A percentile compares a stretch with the other conserved stretches of the same genome.
Evolutionary conservation across 2,888 invertebrate species (phyloP).

Genomic region (Halocaridina rubra): DNA sequence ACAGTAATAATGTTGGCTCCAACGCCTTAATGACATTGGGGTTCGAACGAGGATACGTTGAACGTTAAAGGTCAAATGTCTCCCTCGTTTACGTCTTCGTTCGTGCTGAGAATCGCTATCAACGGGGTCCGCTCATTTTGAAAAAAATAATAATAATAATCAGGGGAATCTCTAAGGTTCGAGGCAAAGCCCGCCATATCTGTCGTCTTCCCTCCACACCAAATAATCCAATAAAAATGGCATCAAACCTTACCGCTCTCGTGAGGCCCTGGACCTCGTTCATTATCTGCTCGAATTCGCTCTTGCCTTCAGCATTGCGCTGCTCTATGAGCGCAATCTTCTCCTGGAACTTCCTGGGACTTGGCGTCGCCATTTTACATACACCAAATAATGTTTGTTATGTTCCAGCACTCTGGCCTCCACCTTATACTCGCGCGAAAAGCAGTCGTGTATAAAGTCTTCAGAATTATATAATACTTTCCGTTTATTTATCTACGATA

Average conservation of each 20-base stretch:
- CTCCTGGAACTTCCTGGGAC: constrained; percentile 60
- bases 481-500: neutral
- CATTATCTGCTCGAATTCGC: constrained; percentile 44
- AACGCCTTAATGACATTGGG: too few species aligned
- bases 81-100: too few species aligned
- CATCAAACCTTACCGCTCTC: constrained; percentile 39
- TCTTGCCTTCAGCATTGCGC: constrained; percentile 34
- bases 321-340: constrained; percentile 56
- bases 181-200: too few species aligned
- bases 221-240: too few species aligned
- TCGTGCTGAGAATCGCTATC: too few species aligned
- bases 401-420: constrained; percentile 40
- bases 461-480: neutral
- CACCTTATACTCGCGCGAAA: neutral
- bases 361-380: constrained; percentile 62
- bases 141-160: too few species aligned
- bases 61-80: too few species aligned
- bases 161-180: too few species aligned
- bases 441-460: neutral
- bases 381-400: constrained; percentile 49
- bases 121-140: too few species aligned
- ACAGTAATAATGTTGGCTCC: too few species aligned
- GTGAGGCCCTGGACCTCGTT: constrained; percentile 47
- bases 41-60: too few species aligned
- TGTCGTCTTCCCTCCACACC: too few species aligned